Evolutionary conservation across 1,140 invertebrate genomes (phyloP), one percentile per base, ranked within the genome.

Genomic region (Bombus ignitus): DNA sequence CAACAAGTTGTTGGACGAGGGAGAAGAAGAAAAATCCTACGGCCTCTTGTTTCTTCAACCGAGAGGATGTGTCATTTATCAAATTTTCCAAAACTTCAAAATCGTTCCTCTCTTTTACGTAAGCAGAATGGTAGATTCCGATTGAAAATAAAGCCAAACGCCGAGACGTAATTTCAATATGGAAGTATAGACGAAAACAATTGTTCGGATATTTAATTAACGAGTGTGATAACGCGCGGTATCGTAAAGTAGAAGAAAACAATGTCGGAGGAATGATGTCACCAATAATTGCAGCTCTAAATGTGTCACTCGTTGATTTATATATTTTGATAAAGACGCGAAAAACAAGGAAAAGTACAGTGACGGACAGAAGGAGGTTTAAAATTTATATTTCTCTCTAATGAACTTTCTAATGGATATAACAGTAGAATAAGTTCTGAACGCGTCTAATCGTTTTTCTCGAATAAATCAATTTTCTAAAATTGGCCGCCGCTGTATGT

Each of bases 1-100:
- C 18, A n/a, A 12, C 59, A 62, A 62, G 28, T 13, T 62, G 59
- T 12, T 4, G 10, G 28, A 62, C 59, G 10, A 62, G 59, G 28
- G 13, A 13, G 59, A 62, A 3, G 0, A 62, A n/a, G 28, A 28
- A 0, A 12, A 62, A 28, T 4, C 28, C 59, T 28, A n/a, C 59
- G 0, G 2, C 10, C 25, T 59, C 10, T 28, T 18, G 47, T 53
- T 18, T 53, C 18, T 6, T 53, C 18, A 0, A 0, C 1, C 18
- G 5, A 22, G 47, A 22, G 18, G 5, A 22, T 22, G 1, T 2
- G 5, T 59, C 25, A 0, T 62, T 12, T 28, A n/a, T 15, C 0
- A 15, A 66, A 66, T 66, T 66, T 66, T 6, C n/a, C n/a, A 32
- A 66, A 18, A n/a, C 6, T 32, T 66, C 3, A 5, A 66, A 15